Base-by-base conservation (phyloP, 2,888 invertebrate species). In the Tetrapedia diversipes region DNA sequence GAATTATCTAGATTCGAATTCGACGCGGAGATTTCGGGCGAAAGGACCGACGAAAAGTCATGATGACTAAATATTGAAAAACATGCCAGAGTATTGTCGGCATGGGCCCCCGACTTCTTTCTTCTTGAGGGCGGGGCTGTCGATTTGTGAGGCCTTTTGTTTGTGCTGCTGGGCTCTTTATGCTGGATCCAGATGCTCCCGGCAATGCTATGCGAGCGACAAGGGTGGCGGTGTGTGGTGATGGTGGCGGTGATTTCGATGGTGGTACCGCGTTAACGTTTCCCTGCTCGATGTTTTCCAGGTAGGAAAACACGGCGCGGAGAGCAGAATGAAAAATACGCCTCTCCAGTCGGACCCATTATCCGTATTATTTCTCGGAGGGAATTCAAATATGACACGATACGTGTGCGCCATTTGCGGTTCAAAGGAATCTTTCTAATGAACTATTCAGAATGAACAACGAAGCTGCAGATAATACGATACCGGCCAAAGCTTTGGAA, bases 31-130 rank as follows among this genome's bases (percentile, higher is more conserved):
- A 91, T 91, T 91, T 90, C 80, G 85, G 68, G 69, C 87, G 83
- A 87, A 87, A 87, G 85, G 85, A 83, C 85, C 89, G 90, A 86
- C 90, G 89, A 90, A 90, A 90, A 91, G 90, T 90, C 91, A 90
- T 90, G 91, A 91, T 89, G 91, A 90, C 90, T 91, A 90, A 91
- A 91, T 91, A 91, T 91, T 91, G 91, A 91, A 90, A 90, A 91
- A 91, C 91, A 91, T 89, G 90, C 88, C 90, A 87, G 81, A 85
- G 80, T 85, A 90, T 91, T 90, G 90, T 91, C 86, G 88, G 83
- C 78, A 86, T 67, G 22, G 81, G 84, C 84, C 80, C 84, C 77
- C 81, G 77, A 83, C 66, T 80, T 82, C 82, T 86, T 86, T 80
- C 81, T 68, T 53, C 51, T 57, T 47, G 78, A 71, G 81, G 88